A percentile compares a stretch with the other conserved stretches of the same genome.
phyloP scores from a whole-genome alignment of 2,113 vertebrate species.

The Lepus timidus region DNA sequence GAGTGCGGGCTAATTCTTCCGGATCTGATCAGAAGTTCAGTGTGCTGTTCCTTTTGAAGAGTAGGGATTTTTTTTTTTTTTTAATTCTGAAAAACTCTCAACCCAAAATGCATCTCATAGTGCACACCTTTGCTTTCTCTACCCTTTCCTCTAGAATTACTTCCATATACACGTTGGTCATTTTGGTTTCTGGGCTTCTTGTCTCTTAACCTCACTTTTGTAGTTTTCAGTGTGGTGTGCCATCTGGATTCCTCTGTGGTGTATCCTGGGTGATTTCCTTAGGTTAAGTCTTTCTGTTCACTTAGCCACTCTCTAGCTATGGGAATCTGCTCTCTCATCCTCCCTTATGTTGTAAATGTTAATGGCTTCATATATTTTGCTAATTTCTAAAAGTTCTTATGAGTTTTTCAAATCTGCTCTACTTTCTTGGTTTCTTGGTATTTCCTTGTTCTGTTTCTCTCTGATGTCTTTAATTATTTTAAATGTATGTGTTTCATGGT shows the following conservation, averaged over 20 bases:
- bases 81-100: slow-evolving; percentile 32
- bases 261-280: slow-evolving; percentile 5
- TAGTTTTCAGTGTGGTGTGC: background rate
- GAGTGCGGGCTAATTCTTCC: slow-evolving; percentile 16
- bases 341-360: background rate
- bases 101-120: background rate
- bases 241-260: background rate
- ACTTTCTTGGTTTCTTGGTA: slow-evolving; percentile 27
- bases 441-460: background rate
- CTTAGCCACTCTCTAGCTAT: background rate
- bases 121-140: background rate
- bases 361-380: slow-evolving; percentile 1
- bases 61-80: background rate
- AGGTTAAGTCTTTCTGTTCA: background rate
- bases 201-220: background rate
- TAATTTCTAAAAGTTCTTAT: slow-evolving; percentile 18
- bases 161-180: background rate
- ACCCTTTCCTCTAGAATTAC: background rate
- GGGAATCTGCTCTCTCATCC: background rate
- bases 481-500: background rate
- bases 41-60: background rate
- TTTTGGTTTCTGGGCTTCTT: background rate
- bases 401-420: background rate
- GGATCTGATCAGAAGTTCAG: background rate
- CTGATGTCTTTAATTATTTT: slow-evolving; percentile 29